phyloP scores from a whole-genome alignment of 2,888 invertebrate genomes.

The Patella caerulea region DNA sequence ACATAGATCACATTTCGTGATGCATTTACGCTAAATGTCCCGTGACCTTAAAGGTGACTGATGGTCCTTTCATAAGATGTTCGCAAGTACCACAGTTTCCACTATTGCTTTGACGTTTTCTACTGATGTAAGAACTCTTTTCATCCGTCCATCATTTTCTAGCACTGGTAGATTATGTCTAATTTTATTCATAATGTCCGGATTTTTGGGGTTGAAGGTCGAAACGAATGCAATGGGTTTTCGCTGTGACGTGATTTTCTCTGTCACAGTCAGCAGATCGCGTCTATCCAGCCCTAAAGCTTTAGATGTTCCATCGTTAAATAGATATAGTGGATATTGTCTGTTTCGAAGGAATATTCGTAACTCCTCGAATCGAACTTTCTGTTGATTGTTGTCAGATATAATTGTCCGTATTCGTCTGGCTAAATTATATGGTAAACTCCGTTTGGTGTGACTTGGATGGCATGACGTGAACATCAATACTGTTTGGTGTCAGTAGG shows the following conservation, averaged over 20 bases:
- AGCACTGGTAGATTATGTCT: not conserved
- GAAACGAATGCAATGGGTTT: not conserved
- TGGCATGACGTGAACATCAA: slow-evolving; percentile 28
- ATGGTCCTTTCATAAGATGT: not conserved
- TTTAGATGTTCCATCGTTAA: too few relatives aligned
- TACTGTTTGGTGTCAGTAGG: slow-evolving; percentile 29
- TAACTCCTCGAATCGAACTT: too few relatives aligned
- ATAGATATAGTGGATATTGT: too few relatives aligned
- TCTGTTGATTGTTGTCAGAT: not conserved
- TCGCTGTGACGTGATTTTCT: too few relatives aligned
- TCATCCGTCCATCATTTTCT: not conserved
- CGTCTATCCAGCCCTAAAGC: too few relatives aligned
- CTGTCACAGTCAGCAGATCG: too few relatives aligned
- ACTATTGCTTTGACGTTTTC: not conserved
- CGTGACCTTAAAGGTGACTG: too few relatives aligned
- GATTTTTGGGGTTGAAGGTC: not conserved
- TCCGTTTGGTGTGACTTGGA: slow-evolving; percentile 24
- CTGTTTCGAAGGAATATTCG: too few relatives aligned
- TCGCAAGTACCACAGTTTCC: not conserved
- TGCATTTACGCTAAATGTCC: not conserved
- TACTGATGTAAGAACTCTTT: not conserved
- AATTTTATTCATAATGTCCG: not conserved
- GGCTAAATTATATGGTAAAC: slow-evolving; percentile 23
- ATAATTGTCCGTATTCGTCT: slow-evolving; percentile 21
- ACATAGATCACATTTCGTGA: not conserved